These are phyloP conservation scores for Okamejei kenojei DNA, from an alignment of 2,797 vertebrate genomes.

Conservation along the genomic window DNA sequence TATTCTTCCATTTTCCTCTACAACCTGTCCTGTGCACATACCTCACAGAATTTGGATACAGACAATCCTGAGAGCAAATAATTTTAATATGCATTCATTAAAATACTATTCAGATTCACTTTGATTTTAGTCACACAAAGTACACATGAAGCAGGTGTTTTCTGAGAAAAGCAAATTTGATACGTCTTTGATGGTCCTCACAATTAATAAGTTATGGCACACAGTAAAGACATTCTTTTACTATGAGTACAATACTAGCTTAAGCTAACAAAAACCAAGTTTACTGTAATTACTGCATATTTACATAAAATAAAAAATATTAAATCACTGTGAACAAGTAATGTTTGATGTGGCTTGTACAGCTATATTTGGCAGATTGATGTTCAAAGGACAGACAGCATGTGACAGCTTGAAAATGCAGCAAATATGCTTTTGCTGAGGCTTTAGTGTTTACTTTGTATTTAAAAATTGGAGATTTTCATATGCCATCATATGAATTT, in stretches of 20 bases:
- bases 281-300: slow-evolving; percentile 99
- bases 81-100: slow-evolving; percentile 38
- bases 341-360: slow-evolving; percentile 99
- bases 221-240: slow-evolving; percentile 37
- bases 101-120: slow-evolving; percentile 37
- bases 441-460: slow-evolving; percentile 59
- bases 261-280: slow-evolving; percentile 99
- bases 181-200: slow-evolving; percentile 34
- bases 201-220: slow-evolving; percentile 39
- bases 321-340: slow-evolving; percentile 99
- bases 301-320: slow-evolving; percentile 99
- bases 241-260: slow-evolving; percentile 69
- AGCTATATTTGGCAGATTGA: slow-evolving; percentile 74
- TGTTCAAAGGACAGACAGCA: slow-evolving; percentile 67
- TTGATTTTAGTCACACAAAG: slow-evolving; percentile 38
- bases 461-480: slow-evolving; percentile 54
- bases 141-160: slow-evolving; percentile 38
- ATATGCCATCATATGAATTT: slow-evolving; percentile 56
- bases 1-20: not conserved
- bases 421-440: slow-evolving; percentile 75
- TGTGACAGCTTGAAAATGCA: slow-evolving; percentile 67
- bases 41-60: slow-evolving; percentile 29
- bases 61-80: slow-evolving; percentile 35
- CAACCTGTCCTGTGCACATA: not conserved
- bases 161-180: slow-evolving; percentile 37